Base-by-base conservation (phyloP, 2,888 invertebrate species). In the Nephrocerus scutellatus region DNA sequence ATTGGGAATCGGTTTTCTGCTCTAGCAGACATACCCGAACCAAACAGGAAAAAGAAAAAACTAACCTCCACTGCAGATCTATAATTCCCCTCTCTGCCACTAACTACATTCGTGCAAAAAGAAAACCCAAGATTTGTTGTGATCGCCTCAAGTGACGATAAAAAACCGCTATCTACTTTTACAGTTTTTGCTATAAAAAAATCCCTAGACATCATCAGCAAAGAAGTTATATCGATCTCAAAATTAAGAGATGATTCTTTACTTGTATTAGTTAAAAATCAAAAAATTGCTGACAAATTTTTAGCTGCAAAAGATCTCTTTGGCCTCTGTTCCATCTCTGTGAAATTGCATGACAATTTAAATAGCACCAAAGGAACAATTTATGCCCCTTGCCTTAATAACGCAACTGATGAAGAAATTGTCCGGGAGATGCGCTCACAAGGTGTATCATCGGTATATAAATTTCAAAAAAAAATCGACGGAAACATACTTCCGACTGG, bases 341-440 rank as follows among this genome's bases (percentile, higher is more conserved):
- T 33, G 19, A 37, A 28, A n/a, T 28, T 40, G 2, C 42, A 42
- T 24, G 24, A 43, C 12, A 14, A 36, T 13, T 22, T 44, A 8
- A 46, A 43, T 23, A 34, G 13, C 18, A 33, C 39, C 18, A 44
- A 41, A 26, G 39, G 43, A 6, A 25, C 36, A 8, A 39, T 46
- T 20, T 46, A 36, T 23, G 43, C 41, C 18, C 46, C 41, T 5
- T 44, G 23, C 20, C 19, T 42, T 7, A 36, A 34, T 16, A 40
- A 39, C 15, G 32, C 39, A 8, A 22, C 30, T 2, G 38, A 42
- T 26, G 31, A 36, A 6, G 38, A 44, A 28, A 47, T 47, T 14
- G 29, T 44, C 16, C 8, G 32, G 10, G 39, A 48, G 24, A 30
- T 39, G 14, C 36, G 16, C 13, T 22, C 29, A 2, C 36, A 40